phyloP scores from a whole-genome alignment of 35 echinoderm and acorn worm genomes.

The Strongylocentrotus purpuratus region DNA sequence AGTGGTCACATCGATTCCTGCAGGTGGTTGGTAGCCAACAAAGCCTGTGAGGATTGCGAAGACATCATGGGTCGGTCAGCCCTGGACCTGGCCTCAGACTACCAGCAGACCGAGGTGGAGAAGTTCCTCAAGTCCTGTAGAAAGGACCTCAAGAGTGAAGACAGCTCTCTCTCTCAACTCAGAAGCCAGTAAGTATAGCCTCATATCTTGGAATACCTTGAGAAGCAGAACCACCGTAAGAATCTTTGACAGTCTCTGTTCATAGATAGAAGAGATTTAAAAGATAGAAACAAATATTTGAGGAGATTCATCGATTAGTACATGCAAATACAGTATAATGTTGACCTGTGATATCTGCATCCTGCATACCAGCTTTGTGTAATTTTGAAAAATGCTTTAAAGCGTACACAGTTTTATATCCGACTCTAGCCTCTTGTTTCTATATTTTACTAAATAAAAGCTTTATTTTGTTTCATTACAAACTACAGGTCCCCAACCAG shows the following conservation, averaged over 20 bases:
- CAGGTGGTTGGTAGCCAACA: slow-evolving; percentile 91
- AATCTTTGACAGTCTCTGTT: too few species aligned
- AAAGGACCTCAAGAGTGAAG: slow-evolving; percentile 63
- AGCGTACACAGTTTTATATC: too few species aligned
- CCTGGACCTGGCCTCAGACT: slow-evolving; percentile 81
- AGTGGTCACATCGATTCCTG: slow-evolving; percentile 91
- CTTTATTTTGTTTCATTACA: not conserved
- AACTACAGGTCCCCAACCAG: not conserved
- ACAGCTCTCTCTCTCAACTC: slow-evolving; percentile 71
- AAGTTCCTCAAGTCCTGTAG: slow-evolving; percentile 81
- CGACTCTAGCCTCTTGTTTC: too few species aligned
- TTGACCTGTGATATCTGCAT: too few species aligned
- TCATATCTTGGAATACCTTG: too few species aligned
- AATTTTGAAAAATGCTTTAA: too few species aligned
- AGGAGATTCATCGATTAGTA: too few species aligned
- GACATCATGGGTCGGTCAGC: slow-evolving; percentile 85
- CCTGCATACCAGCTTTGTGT: too few species aligned
- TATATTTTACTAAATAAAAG: not conserved
- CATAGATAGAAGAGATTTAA: too few species aligned
- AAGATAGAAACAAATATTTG: too few species aligned
- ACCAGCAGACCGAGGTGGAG: slow-evolving; percentile 80
- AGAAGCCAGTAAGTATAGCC: slow-evolving; percentile 64
- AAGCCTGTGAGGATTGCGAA: slow-evolving; percentile 58
- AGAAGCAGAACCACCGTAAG: too few species aligned
- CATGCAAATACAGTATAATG: too few species aligned